Evolutionary conservation across 2,113 vertebrate species (phyloP).

Genomic region (Colaptes auratus): DNA sequence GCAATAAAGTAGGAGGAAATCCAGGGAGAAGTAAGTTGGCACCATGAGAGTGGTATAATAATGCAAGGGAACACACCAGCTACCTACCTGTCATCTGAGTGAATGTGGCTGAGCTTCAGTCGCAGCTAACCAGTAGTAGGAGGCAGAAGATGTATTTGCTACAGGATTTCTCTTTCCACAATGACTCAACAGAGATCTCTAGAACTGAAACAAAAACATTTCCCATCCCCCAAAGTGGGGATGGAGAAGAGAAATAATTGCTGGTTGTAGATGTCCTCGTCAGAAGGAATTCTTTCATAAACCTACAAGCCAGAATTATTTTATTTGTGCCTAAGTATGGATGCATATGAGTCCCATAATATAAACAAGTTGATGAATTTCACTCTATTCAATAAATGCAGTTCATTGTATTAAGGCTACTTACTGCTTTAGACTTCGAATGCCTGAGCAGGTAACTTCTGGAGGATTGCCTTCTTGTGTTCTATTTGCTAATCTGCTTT

Average conservation of each 20-base stretch:
- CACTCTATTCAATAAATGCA: neutral
- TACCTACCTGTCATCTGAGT: neutral
- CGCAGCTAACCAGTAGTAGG: neutral
- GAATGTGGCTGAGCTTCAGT: fast-evolving
- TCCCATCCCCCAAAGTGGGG: neutral
- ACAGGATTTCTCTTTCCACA: neutral
- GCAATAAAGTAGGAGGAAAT: neutral
- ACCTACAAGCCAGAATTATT: neutral
- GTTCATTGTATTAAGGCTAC: neutral
- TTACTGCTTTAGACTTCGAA: neutral
- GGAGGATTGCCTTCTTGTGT: neutral
- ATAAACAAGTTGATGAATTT: neutral
- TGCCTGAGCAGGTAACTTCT: neutral
- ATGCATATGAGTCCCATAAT: neutral
- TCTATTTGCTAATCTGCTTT: neutral
- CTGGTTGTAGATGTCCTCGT: neutral
- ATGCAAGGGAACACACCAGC: neutral
- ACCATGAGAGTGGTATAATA: fast-evolving
- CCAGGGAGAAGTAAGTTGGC: neutral
- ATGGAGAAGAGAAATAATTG: neutral
- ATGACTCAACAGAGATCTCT: neutral
- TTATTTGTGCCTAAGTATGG: neutral
- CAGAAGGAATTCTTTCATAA: neutral
- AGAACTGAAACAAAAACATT: neutral
- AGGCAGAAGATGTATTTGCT: neutral